Percentiles rank a stretch among this genome's conserved stretches.
These are phyloP conservation scores for Felis catus DNA, from an alignment of 2,113 vertebrate genomes.

Conservation along the genomic window DNA sequence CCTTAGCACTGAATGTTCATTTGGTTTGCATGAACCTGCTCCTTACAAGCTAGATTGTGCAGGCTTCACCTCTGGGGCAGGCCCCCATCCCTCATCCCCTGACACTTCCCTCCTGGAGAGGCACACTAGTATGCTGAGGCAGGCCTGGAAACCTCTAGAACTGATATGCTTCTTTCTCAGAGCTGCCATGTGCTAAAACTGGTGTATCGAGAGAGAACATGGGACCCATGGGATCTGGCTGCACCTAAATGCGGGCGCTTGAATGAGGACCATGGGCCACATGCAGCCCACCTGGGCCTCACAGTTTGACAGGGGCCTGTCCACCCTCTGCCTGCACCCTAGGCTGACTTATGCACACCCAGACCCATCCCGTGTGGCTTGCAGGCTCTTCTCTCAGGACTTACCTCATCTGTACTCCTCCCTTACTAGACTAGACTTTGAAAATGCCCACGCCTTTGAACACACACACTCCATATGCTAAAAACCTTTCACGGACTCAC, in stretches of 20 bases:
- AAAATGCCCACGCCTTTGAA: background rate
- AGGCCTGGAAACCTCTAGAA: background rate
- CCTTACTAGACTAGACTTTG: background rate
- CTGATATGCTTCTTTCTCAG: background rate
- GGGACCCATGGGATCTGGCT: background rate
- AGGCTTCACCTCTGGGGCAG: background rate
- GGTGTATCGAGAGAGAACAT: background rate
- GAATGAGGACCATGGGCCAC: background rate
- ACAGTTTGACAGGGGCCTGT: background rate
- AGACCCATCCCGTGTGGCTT: background rate
- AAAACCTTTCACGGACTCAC: background rate
- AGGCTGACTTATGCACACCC: background rate
- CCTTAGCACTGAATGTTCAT: no score
- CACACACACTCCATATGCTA: background rate
- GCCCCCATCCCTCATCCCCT: background rate
- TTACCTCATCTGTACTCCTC: background rate
- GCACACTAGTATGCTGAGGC: background rate
- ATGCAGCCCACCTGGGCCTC: background rate
- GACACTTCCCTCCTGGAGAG: background rate
- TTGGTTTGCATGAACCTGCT: background rate
- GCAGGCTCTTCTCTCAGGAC: background rate
- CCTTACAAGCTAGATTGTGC: fast-evolving
- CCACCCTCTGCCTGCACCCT: no score
- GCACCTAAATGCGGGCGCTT: no score
- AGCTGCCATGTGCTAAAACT: background rate